Conservation (phyloP, 2,797 vertebrate species). For the Brachymystax lenok region DNA sequence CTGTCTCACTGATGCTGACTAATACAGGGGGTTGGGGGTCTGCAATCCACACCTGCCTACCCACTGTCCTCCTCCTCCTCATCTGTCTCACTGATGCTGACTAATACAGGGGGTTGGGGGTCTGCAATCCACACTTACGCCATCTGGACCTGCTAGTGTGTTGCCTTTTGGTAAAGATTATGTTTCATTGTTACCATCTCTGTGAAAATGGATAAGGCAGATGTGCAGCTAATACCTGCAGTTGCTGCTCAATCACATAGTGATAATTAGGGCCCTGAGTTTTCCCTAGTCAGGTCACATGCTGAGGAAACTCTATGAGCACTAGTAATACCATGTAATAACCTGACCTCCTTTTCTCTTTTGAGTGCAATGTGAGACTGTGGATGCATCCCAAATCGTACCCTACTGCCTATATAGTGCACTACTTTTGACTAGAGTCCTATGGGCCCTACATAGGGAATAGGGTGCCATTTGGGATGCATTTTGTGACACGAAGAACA, state of each 20-base stretch:
- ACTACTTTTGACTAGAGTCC: no score
- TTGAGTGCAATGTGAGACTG: no score
- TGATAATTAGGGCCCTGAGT: neutral
- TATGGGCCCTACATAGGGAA: no score
- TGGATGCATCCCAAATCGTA: no score
- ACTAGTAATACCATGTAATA: no score
- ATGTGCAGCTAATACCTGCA: neutral
- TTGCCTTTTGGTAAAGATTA: neutral
- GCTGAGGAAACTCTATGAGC: no score
- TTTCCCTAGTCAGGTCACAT: no score
- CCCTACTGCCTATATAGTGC: no score
- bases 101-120: neutral
- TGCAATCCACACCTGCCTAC: neutral
- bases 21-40: neutral
- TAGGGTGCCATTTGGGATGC: no score
- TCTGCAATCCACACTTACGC: no score
- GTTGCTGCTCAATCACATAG: neutral
- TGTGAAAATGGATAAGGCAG: neutral
- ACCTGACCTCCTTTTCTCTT: no score
- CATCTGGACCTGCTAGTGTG: neutral
- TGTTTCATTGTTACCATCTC: neutral
- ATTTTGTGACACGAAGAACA: no score
- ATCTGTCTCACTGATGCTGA: neutral
- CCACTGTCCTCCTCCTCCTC: neutral
- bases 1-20: neutral